Conservation (phyloP, 53 echinoderm and acorn worm species). For the Patiria pectinifera region DNA sequence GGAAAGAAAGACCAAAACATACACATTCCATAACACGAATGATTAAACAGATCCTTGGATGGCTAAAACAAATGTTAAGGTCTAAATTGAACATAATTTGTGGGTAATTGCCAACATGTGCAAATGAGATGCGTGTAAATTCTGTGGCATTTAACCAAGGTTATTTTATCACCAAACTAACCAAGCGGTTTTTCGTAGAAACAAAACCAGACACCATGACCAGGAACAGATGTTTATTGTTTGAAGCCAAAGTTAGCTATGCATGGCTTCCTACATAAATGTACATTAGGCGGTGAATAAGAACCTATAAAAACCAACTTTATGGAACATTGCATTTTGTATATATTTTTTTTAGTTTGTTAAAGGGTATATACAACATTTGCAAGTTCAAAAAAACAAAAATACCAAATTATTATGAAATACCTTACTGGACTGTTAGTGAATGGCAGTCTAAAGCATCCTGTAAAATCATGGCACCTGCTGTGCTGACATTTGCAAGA, state of each 20-base stretch:
- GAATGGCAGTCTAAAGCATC: too few relatives aligned
- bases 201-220: neutral
- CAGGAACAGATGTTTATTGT: slow-evolving; percentile 8
- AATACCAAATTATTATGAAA: too few relatives aligned
- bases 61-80: neutral
- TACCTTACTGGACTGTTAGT: too few relatives aligned
- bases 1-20: too few relatives aligned
- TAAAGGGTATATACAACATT: too few relatives aligned
- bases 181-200: neutral
- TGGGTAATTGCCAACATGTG: neutral
- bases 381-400: too few relatives aligned
- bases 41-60: neutral
- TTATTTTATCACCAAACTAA: neutral
- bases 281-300: too few relatives aligned
- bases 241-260: neutral
- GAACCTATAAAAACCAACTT: too few relatives aligned
- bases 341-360: too few relatives aligned
- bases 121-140: neutral
- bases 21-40: neutral
- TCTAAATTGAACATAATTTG: neutral
- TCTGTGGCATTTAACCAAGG: neutral
- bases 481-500: too few relatives aligned
- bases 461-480: too few relatives aligned
- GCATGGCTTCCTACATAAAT: neutral
- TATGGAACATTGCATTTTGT: too few relatives aligned